These are phyloP conservation scores for Neodiprion fabricii DNA, from an alignment of 1,140 invertebrate species.

Conservation along the genomic window DNA sequence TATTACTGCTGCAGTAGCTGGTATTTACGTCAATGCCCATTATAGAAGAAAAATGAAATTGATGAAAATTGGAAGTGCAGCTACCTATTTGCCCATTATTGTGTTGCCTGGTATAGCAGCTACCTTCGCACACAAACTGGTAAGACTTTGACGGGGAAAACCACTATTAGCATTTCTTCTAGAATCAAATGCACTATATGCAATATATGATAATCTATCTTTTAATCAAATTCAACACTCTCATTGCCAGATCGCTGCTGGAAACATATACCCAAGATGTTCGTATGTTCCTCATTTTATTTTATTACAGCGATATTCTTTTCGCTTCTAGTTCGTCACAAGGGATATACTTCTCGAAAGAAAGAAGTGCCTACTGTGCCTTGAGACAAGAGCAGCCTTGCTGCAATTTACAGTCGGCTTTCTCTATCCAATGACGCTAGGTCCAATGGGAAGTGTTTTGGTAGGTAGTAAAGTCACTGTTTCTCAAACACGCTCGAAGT, in stretches of 20 bases:
- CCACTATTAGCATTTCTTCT: neutral
- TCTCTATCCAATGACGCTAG: constrained; percentile 58
- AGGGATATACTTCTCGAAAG: constrained; percentile 54
- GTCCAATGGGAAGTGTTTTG: constrained; percentile 54
- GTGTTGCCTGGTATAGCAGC: constrained; percentile 17
- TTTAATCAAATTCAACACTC: too few relatives aligned
- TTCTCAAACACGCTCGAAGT: constrained; percentile 1
- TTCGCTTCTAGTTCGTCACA: constrained; percentile 53
- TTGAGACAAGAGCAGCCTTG: constrained; percentile 53
- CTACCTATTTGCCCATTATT: constrained; percentile 29
- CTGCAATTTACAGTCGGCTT: constrained; percentile 49
- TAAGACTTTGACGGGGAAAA: constrained; percentile 26
- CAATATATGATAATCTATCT: too few relatives aligned
- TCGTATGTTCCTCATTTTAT: too few relatives aligned
- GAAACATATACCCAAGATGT: too few relatives aligned
- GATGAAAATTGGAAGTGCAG: constrained; percentile 23
- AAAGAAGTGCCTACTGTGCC: constrained; percentile 58
- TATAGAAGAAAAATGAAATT: constrained; percentile 47
- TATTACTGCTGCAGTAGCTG: neutral
- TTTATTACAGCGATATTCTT: neutral
- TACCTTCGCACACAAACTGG: constrained; percentile 28
- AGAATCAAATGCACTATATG: too few relatives aligned
- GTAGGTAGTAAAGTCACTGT: constrained; percentile 44
- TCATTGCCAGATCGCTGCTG: too few relatives aligned
- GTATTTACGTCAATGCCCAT: constrained; percentile 34